Conservation (phyloP, 2,113 vertebrate species). For the Saguinus imperator region DNA sequence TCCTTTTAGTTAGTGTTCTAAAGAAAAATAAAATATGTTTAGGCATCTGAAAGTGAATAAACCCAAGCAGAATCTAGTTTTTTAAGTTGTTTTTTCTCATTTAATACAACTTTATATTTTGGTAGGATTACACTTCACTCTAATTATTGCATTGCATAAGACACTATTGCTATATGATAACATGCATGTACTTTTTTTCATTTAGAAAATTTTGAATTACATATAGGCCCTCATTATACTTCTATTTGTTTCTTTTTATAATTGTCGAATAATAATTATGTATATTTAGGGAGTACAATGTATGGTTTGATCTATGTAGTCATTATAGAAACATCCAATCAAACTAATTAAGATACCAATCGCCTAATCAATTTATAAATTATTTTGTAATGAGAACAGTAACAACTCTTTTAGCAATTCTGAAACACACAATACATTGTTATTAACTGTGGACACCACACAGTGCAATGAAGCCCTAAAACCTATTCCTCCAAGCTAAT, state of each 20-base stretch:
- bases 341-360: not conserved
- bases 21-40: constrained; percentile 16
- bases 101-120: not conserved
- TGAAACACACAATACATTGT: not conserved
- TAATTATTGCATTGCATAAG: not conserved
- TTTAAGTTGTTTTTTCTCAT: not conserved
- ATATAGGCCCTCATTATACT: not conserved
- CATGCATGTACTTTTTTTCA: not conserved
- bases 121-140: not conserved
- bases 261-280: not conserved
- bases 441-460: not conserved
- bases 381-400: not conserved
- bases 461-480: not conserved
- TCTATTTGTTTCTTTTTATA: not conserved
- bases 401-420: not conserved
- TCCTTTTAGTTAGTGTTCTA: not conserved
- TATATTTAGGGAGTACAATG: not conserved
- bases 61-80: not conserved
- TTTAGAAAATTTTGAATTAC: not conserved
- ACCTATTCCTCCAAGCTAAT: not conserved
- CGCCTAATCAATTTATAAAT: not conserved
- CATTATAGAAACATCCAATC: not conserved
- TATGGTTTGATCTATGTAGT: not conserved
- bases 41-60: not conserved
- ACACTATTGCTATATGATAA: not conserved